Percentiles rank a stretch among this genome's conserved stretches.
Conservation (phyloP, 1,140 invertebrate genomes). For the Chionoecetes opilio region DNA sequence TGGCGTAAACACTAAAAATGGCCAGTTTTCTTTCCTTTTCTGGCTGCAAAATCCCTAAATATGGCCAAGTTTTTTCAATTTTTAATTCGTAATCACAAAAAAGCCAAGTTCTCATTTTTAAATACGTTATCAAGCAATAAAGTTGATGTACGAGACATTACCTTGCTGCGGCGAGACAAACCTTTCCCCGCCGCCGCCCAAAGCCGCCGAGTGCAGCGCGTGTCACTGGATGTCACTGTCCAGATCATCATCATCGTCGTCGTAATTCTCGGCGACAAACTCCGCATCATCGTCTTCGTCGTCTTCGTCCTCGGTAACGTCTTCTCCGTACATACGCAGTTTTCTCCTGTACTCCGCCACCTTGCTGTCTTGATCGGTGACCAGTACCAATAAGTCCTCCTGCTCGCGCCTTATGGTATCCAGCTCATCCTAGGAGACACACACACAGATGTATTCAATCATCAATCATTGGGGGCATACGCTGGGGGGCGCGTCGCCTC, state of each 20-base stretch:
- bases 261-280: slow-evolving; percentile 47
- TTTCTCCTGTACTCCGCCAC: slow-evolving; percentile 67
- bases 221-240: slow-evolving; percentile 77
- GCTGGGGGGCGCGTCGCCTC: too few relatives aligned
- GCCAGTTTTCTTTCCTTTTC: too few relatives aligned
- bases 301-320: slow-evolving; percentile 76
- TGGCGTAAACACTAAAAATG: too few relatives aligned
- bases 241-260: slow-evolving; percentile 68
- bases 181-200: neutral
- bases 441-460: too few relatives aligned
- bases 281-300: slow-evolving; percentile 73
- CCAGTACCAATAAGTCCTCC: slow-evolving; percentile 79
- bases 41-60: too few relatives aligned
- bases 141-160: too few relatives aligned
- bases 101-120: too few relatives aligned
- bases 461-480: too few relatives aligned
- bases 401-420: slow-evolving; percentile 73
- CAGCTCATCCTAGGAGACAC: slow-evolving; percentile 77
- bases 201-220: slow-evolving; percentile 21
- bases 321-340: slow-evolving; percentile 67
- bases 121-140: too few relatives aligned
- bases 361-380: slow-evolving; percentile 80
- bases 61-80: too few relatives aligned
- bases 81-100: too few relatives aligned
- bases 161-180: neutral